Evolutionary conservation across 2,888 invertebrate genomes (phyloP).

Genomic region (Sarcophaga caerulescens): DNA sequence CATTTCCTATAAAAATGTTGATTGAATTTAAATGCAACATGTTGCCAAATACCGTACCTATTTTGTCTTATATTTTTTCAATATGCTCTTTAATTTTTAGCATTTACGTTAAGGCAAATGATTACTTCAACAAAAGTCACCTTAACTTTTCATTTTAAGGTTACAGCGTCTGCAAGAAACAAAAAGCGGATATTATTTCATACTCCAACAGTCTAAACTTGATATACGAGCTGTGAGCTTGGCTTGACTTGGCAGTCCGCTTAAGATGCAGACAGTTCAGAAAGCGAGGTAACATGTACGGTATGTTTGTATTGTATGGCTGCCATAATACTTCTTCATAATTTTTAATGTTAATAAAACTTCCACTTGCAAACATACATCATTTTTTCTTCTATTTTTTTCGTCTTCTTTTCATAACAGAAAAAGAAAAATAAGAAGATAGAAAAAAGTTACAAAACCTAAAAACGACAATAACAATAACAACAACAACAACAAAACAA

Average conservation of each 20-base stretch:
- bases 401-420: neutral
- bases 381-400: neutral
- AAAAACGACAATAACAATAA: neutral
- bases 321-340: slow-evolving; percentile 24
- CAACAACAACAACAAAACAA: slow-evolving; percentile 13
- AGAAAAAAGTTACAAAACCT: slow-evolving; percentile 19
- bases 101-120: neutral
- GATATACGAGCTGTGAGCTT: slow-evolving; percentile 20
- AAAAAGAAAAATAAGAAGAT: neutral
- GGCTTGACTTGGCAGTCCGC: neutral
- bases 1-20: too few species aligned
- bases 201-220: slow-evolving; percentile 36
- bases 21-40: too few species aligned
- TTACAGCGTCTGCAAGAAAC: slow-evolving; percentile 18
- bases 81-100: neutral
- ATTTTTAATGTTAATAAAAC: slow-evolving; percentile 40
- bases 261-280: slow-evolving; percentile 32
- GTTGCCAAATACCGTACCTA: too few species aligned
- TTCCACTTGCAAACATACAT: slow-evolving; percentile 11
- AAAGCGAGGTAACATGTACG: neutral
- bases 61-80: too few species aligned
- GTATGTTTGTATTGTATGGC: slow-evolving; percentile 15
- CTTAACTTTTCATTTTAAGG: neutral
- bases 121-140: neutral
- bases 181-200: slow-evolving; percentile 59